phyloP scores from a whole-genome alignment of 2,113 vertebrate species.

The Equus quagga region DNA sequence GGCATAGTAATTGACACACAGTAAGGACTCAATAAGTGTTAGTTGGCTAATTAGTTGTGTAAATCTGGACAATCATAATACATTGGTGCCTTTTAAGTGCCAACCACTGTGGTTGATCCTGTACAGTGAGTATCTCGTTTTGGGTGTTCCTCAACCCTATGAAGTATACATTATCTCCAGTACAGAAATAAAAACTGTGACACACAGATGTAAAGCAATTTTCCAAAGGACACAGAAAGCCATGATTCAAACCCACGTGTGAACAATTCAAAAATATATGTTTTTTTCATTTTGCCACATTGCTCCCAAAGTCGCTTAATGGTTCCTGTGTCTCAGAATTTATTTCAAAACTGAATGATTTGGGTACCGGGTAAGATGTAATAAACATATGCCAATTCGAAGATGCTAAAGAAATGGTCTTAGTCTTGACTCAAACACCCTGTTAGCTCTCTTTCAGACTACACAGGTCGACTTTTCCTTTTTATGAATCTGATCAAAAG shows the following conservation, averaged over 20 bases:
- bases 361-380: not conserved
- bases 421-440: not conserved
- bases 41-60: not conserved
- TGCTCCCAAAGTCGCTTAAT: not conserved
- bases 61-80: not conserved
- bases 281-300: not conserved
- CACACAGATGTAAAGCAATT: not conserved
- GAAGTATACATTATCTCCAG: not conserved
- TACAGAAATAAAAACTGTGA: not conserved
- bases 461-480: not conserved
- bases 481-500: not conserved
- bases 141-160: not conserved
- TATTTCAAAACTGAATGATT: conserved; percentile 18
- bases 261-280: not conserved
- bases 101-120: not conserved
- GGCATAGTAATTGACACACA: not conserved
- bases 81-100: not conserved
- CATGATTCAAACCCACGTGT: not conserved
- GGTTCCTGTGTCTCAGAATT: not conserved
- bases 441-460: not conserved
- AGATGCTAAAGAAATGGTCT: not conserved
- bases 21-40: not conserved
- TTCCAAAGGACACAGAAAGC: not conserved
- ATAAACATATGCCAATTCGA: not conserved
- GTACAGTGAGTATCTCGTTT: not conserved